Base-by-base conservation (phyloP, 2,888 invertebrate genomes). In the Meloe dianella region DNA sequence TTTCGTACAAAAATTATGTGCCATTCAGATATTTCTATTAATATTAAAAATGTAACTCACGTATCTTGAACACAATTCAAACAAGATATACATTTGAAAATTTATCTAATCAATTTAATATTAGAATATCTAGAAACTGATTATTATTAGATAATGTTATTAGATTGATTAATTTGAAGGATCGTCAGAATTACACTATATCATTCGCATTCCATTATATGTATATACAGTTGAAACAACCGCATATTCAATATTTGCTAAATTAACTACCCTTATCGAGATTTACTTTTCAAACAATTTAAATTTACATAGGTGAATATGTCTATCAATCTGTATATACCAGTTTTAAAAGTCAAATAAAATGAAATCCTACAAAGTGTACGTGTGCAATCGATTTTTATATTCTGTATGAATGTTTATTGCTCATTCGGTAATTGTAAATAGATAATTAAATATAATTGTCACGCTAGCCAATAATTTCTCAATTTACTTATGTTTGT, bases 1-100 rank as follows among this genome's bases (percentile, higher is more conserved):
- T 64, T 64, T 9, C 47, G 9, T 47, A 20, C 10, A 47, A 68
- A 65, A 74, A 73, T 72, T 73, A 74, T 75, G 64, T 61, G 62
- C 64, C 67, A 65, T 68, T 75, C 64, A 47, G 17, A 47, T 47
- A 47, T 9, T 47, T 47, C 0, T 47, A 47, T 20, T 47, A 22
- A 20, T 20, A 47, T 47, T 47, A 20, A 22, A 12, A 20, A 47
- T 47, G 20, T 20, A 20, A 20, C 47, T 20, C 47, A 47, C 47
- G 47, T 47, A 47, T 20, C 6, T 47, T 20, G 20, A 4, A 47
- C 8, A 47, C 47, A 47, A 47, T 47, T 20, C 47, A 47, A 20
- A 47, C 20, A 20, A 47, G 20, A 12, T 12, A 35, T 14, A 4
- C 12, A 35, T 35, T 35, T 35, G 35, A 35, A 35, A 35, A 35